phyloP scores from a whole-genome alignment of 1,140 invertebrate species.

The Papilio glaucus region DNA sequence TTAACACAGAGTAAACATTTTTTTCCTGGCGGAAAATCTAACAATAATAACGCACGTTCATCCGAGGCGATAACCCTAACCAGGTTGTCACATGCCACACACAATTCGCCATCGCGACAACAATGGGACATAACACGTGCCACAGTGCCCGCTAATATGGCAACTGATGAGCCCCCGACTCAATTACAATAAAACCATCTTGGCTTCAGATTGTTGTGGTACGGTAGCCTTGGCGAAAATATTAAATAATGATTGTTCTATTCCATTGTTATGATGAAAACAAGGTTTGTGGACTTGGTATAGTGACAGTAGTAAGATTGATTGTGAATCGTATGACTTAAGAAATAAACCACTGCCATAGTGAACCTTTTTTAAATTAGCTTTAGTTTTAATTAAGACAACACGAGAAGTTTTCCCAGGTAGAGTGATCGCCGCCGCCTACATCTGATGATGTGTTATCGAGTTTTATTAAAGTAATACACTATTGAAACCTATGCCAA shows the following conservation, averaged over 20 bases:
- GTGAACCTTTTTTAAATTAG: no score
- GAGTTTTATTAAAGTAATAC: no score
- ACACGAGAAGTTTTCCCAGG: no score
- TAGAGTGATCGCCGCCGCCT: no score
- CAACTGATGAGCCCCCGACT: constrained; percentile 6
- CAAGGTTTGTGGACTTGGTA: background rate
- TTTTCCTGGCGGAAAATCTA: background rate
- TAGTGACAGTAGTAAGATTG: background rate
- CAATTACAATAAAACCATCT: constrained; percentile 11
- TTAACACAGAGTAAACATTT: background rate
- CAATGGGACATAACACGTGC: constrained; percentile 22
- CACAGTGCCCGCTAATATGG: constrained; percentile 4
- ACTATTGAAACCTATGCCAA: no score
- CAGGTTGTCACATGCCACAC: constrained; percentile 2
- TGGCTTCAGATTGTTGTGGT: constrained; percentile 5
- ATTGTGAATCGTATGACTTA: no score
- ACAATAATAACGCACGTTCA: background rate
- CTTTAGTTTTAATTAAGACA: no score
- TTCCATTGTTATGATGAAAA: background rate
- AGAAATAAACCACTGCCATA: no score
- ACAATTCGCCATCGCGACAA: constrained; percentile 4
- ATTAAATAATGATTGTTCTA: background rate
- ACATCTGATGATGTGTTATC: no score
- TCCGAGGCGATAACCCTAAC: constrained; percentile 9
- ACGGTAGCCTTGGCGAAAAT: background rate